These are phyloP conservation scores for Lithobates pipiens DNA, from an alignment of 2,797 vertebrate genomes.

Conservation along the genomic window DNA sequence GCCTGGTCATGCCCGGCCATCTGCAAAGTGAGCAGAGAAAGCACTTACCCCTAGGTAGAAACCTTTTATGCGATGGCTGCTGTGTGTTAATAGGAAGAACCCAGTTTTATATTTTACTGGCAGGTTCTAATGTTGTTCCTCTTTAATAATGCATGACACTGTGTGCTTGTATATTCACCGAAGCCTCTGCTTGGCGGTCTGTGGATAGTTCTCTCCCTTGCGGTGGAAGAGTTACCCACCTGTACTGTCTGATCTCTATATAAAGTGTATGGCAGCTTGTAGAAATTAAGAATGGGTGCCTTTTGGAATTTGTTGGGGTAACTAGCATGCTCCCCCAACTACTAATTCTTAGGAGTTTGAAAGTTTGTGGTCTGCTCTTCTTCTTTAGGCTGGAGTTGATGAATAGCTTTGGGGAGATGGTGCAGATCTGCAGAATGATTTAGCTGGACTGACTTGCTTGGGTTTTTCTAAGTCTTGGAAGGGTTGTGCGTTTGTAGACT, in stretches of 20 bases:
- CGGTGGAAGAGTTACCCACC: constrained; percentile 41
- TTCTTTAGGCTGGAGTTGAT: constrained; percentile 38
- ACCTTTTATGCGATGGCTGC: constrained; percentile 45
- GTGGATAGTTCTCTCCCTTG: constrained; percentile 4
- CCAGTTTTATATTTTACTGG: constrained; percentile 52
- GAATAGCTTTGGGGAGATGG: constrained; percentile 32
- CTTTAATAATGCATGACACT: constrained; percentile 49
- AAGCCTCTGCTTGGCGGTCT: constrained; percentile 18
- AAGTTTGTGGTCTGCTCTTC: constrained; percentile 41
- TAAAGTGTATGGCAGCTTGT: background rate
- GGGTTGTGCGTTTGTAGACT: constrained; percentile 37
- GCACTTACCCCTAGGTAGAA: constrained; percentile 51
- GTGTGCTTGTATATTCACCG: constrained; percentile 8
- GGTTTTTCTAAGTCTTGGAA: constrained; percentile 32
- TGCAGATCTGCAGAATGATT: constrained; percentile 55
- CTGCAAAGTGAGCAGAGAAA: constrained; percentile 22
- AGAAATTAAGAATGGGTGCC: background rate
- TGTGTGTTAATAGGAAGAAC: constrained; percentile 51
- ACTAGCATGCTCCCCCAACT: background rate
- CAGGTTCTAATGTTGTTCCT: constrained; percentile 53
- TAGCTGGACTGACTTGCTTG: constrained; percentile 19
- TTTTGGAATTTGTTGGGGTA: constrained; percentile 21
- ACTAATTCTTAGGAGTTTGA: constrained; percentile 1
- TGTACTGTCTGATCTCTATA: background rate
- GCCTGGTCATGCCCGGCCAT: background rate